Conservation (phyloP, 2,888 invertebrate species). For the Melieria omissa region DNA sequence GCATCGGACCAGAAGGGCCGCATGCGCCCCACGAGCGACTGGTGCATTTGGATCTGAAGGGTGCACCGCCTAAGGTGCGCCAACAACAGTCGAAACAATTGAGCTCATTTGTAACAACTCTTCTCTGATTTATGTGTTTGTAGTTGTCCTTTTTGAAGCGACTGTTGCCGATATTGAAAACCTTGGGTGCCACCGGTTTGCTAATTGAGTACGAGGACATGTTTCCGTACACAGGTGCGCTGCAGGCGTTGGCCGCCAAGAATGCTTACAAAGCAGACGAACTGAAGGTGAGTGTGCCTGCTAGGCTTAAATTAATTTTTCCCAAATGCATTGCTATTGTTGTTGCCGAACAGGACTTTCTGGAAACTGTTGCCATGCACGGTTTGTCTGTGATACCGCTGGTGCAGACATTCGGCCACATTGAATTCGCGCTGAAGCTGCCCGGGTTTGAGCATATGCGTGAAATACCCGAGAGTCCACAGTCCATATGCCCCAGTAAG, state of each 20-base stretch:
- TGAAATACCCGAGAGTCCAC: constrained; percentile 75
- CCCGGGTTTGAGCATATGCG: constrained; percentile 72
- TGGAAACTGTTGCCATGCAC: constrained; percentile 70
- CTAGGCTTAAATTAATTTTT: constrained; percentile 9
- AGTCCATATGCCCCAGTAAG: constrained; percentile 78
- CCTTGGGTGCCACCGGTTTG: constrained; percentile 78
- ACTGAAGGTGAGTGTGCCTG: constrained; percentile 52
- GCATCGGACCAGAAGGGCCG: constrained; percentile 64
- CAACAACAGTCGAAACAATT: not conserved
- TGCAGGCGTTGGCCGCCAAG: constrained; percentile 70
- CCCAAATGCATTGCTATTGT: not conserved
- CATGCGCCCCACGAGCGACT: constrained; percentile 68
- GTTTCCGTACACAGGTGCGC: constrained; percentile 77
- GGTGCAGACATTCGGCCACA: constrained; percentile 81
- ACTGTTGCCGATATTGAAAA: constrained; percentile 70
- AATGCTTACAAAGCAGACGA: constrained; percentile 69
- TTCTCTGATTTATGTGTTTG: not conserved
- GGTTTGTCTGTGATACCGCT: constrained; percentile 78
- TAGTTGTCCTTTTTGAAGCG: constrained; percentile 71
- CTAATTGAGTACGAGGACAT: constrained; percentile 84
- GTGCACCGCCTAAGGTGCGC: constrained; percentile 75
- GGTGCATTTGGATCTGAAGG: constrained; percentile 82
- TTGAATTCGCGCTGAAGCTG: constrained; percentile 79
- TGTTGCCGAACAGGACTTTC: constrained; percentile 67
- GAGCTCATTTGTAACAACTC: not conserved